Evolutionary conservation across 2,888 invertebrate genomes (phyloP).

Genomic region (Ormyrus pomaceus): DNA sequence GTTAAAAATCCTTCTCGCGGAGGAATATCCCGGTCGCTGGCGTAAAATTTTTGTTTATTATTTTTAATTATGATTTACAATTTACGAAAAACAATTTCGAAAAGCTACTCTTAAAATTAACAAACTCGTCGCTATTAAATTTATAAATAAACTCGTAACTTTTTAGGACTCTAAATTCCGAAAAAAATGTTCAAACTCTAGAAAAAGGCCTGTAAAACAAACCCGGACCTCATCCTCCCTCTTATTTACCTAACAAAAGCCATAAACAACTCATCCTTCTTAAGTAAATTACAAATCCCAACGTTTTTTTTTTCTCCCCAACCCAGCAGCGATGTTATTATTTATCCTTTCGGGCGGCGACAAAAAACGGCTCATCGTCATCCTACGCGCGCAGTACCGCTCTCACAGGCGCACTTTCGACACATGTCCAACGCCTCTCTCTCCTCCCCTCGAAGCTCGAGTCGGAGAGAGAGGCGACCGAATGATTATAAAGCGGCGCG

Average conservation of each 20-base stretch:
- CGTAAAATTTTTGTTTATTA: no score
- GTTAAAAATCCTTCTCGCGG: no score
- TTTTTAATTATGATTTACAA: no score
- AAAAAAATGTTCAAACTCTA: not conserved
- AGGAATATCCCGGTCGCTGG: no score
- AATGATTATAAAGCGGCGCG: constrained; percentile 40
- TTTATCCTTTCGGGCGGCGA: not conserved
- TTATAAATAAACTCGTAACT: no score
- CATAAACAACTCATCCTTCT: constrained; percentile 1
- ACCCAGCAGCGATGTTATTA: constrained; percentile 22
- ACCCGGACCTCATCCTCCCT: constrained; percentile 9
- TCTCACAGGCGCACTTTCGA: not conserved
- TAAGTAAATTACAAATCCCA: constrained; percentile 38
- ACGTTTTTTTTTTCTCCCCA: not conserved
- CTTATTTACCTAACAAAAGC: constrained; percentile 36
- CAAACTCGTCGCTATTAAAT: no score
- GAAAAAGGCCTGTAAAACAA: not conserved
- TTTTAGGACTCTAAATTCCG: no score
- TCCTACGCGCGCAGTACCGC: not conserved
- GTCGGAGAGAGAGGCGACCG: not conserved
- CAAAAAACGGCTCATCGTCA: not conserved
- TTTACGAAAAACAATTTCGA: no score
- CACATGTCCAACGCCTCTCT: constrained; percentile 6
- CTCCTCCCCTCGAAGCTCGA: not conserved
- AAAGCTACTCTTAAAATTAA: no score